Conservation (phyloP, 2,888 invertebrate species). For the Chalcosyrphus nemorum region DNA sequence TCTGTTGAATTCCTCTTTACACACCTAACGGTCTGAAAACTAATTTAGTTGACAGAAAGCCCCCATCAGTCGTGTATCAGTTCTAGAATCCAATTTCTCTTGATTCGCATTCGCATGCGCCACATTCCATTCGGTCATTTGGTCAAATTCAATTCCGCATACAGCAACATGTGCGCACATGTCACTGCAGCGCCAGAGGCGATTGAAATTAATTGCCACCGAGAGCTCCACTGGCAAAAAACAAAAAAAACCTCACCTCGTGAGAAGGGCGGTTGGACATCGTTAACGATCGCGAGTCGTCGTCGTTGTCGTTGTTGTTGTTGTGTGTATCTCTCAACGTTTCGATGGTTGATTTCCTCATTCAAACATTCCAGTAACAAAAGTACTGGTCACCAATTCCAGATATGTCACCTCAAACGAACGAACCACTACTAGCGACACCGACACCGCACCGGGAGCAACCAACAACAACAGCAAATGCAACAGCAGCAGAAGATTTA, state of each 20-base stretch:
- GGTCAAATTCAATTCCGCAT: constrained; percentile 71
- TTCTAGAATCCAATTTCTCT: constrained; percentile 30
- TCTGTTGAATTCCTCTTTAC: not conserved
- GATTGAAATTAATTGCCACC: constrained; percentile 69
- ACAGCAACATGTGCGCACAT: constrained; percentile 69
- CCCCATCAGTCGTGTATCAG: constrained; percentile 7
- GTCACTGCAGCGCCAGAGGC: constrained; percentile 43
- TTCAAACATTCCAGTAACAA: constrained; percentile 58
- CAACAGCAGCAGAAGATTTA: constrained; percentile 69
- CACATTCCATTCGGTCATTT: constrained; percentile 69
- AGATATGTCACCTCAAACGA: constrained; percentile 72
- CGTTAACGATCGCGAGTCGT: constrained; percentile 61
- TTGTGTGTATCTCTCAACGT: constrained; percentile 42
- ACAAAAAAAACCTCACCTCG: constrained; percentile 62
- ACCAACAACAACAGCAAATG: constrained; percentile 44
- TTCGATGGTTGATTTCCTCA: constrained; percentile 69
- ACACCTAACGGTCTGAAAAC: not conserved
- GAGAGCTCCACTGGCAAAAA: constrained; percentile 40
- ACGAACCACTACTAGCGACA: constrained; percentile 60
- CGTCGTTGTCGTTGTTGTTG: constrained; percentile 7
- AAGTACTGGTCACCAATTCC: constrained; percentile 58
- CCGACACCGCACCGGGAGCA: constrained; percentile 20
- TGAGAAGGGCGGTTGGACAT: constrained; percentile 72
- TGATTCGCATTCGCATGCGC: constrained; percentile 56
- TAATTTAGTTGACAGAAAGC: constrained; percentile 28